Evolutionary conservation across 1,140 invertebrate species (phyloP).

Genomic region (Sminthurinus signatus): DNA sequence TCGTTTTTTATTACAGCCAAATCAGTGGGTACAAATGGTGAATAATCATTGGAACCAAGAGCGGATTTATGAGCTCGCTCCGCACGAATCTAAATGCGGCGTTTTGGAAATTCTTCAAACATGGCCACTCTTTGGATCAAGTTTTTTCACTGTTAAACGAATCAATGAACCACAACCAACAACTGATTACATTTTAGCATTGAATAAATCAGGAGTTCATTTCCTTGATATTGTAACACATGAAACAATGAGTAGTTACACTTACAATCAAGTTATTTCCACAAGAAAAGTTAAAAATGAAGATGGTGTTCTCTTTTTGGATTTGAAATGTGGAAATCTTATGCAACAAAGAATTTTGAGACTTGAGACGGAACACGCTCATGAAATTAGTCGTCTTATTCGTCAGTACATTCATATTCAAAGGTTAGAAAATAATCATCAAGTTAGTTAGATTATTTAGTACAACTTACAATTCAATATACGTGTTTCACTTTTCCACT

Average conservation of each 20-base stretch:
- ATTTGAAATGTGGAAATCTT: constrained; percentile 79
- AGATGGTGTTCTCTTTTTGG: constrained; percentile 85
- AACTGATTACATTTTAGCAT: constrained; percentile 73
- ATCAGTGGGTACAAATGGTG: constrained; percentile 64
- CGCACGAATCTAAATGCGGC: constrained; percentile 46
- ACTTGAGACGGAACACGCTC: constrained; percentile 93
- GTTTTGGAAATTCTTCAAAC: constrained; percentile 71
- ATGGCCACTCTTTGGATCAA: constrained; percentile 95
- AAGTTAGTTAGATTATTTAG: too few relatives aligned
- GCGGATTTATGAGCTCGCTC: background rate
- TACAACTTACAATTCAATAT: too few relatives aligned
- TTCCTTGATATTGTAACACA: constrained; percentile 88
- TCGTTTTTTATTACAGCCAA: constrained; percentile 48
- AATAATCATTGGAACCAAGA: constrained; percentile 7
- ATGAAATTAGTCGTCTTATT: constrained; percentile 89
- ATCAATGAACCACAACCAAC: constrained; percentile 70
- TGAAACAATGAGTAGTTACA: constrained; percentile 56
- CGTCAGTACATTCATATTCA: constrained; percentile 59
- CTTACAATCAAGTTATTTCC: constrained; percentile 90
- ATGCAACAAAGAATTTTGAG: constrained; percentile 92
- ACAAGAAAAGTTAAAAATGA: constrained; percentile 88
- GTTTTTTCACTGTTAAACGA: constrained; percentile 92
- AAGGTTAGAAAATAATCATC: too few relatives aligned
- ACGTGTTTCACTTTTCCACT: too few relatives aligned
- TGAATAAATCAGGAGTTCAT: constrained; percentile 87